These are phyloP conservation scores for Diorhabda sublineata DNA, from an alignment of 1,140 invertebrate genomes.

Conservation along the genomic window DNA sequence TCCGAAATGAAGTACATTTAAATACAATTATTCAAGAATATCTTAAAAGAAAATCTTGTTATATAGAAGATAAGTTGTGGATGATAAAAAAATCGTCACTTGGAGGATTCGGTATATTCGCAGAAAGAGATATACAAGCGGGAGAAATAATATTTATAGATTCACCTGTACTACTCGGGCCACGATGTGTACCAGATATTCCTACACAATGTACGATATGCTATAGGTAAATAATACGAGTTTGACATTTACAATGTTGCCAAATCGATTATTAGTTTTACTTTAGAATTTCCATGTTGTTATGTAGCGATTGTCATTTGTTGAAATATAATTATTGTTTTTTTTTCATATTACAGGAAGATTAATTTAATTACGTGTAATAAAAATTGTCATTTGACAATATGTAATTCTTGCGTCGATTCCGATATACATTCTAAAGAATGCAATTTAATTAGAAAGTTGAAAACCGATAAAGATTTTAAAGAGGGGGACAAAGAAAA, in stretches of 20 bases:
- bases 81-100: conserved; percentile 31
- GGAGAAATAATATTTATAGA: conserved; percentile 68
- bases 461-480: conserved; percentile 49
- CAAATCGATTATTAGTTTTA: too few species aligned
- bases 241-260: too few species aligned
- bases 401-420: conserved; percentile 59
- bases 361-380: conserved; percentile 51
- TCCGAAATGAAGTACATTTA: not conserved
- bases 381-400: conserved; percentile 54
- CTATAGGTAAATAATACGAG: not conserved
- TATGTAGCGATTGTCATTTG: too few species aligned
- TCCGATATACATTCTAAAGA: conserved; percentile 53
- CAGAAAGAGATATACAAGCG: conserved; percentile 55
- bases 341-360: conserved; percentile 40
- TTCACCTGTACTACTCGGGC: conserved; percentile 60
- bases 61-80: conserved; percentile 26
- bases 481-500: conserved; percentile 46
- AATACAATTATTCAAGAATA: conserved; percentile 25
- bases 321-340: too few species aligned
- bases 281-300: too few species aligned
- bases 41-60: conserved; percentile 23
- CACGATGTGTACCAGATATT: conserved; percentile 49
- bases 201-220: conserved; percentile 23
- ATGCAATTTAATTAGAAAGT: conserved; percentile 55
- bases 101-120: conserved; percentile 62